phyloP scores from a whole-genome alignment of 2,113 vertebrate species.

The Ochotona curzoniae region DNA sequence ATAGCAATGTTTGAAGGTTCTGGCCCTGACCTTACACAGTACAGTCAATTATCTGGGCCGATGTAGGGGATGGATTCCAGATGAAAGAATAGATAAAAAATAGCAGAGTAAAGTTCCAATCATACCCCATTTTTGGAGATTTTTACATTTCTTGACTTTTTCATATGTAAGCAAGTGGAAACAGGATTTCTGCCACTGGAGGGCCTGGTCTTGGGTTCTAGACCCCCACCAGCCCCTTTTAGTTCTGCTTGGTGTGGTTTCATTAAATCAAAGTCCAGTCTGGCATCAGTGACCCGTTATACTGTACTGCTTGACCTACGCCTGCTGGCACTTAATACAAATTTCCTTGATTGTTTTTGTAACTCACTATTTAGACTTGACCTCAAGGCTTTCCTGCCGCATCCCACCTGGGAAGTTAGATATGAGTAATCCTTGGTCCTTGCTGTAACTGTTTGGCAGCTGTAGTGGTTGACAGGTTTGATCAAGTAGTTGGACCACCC shows the following conservation, averaged over 20 bases:
- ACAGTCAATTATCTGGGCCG: neutral
- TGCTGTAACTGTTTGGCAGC: neutral
- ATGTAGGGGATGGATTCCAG: neutral
- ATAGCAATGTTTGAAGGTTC: neutral
- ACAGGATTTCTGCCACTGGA: neutral
- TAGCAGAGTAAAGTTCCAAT: neutral
- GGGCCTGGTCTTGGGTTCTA: neutral
- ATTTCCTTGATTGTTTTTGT: neutral
- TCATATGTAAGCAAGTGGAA: constrained; percentile 35
- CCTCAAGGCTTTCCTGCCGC: neutral
- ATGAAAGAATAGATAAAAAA: neutral
- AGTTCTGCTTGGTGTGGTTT: constrained; percentile 38
- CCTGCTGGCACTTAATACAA: neutral
- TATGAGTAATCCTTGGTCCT: neutral
- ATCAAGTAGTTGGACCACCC: neutral
- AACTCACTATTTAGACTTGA: neutral
- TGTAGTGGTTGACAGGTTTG: neutral
- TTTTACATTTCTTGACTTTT: constrained; percentile 32
- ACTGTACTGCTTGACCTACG: neutral
- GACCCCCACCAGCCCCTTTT: neutral
- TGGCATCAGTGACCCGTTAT: constrained; percentile 33
- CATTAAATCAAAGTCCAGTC: neutral
- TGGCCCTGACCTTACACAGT: neutral
- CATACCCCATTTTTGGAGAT: neutral
- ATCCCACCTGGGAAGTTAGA: neutral